Conservation (phyloP, 2,113 vertebrate species). For the Malurus elegans region DNA sequence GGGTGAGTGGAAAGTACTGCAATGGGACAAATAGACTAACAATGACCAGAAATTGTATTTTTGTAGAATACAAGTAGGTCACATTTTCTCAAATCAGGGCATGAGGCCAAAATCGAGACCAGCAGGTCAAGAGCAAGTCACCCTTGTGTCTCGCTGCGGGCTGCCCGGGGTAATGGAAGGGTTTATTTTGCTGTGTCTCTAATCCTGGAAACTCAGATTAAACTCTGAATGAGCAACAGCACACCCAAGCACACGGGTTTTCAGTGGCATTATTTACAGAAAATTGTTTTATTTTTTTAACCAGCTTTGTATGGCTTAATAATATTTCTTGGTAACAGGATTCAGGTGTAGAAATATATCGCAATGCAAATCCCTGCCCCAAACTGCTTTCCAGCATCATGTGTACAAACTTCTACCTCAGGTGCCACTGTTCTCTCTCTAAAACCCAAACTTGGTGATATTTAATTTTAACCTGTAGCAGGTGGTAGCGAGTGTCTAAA, state of each 20-base stretch:
- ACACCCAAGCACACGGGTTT: neutral
- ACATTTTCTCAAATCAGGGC: neutral
- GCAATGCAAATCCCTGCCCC: neutral
- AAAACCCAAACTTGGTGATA: neutral
- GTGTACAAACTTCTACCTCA: neutral
- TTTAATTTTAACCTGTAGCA: neutral
- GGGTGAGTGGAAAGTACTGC: neutral
- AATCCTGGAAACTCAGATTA: neutral
- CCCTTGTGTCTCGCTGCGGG: accelerated
- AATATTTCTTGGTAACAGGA: neutral
- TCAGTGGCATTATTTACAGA: neutral
- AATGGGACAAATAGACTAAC: neutral
- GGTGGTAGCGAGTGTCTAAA: neutral
- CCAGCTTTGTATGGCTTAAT: neutral
- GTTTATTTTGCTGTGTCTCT: neutral
- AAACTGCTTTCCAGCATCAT: neutral
- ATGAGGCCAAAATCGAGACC: neutral
- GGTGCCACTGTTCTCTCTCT: neutral
- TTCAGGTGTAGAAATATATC: neutral
- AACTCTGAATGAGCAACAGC: neutral
- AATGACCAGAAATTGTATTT: neutral
- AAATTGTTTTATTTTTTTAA: neutral
- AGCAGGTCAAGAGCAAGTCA: neutral
- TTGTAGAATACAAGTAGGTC: neutral
- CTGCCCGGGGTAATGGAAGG: neutral